Percentiles rank a stretch among this genome's conserved stretches.
These are phyloP conservation scores for Hydrochoerus hydrochaeris DNA, from an alignment of 2,113 vertebrate genomes.

Conservation along the genomic window DNA sequence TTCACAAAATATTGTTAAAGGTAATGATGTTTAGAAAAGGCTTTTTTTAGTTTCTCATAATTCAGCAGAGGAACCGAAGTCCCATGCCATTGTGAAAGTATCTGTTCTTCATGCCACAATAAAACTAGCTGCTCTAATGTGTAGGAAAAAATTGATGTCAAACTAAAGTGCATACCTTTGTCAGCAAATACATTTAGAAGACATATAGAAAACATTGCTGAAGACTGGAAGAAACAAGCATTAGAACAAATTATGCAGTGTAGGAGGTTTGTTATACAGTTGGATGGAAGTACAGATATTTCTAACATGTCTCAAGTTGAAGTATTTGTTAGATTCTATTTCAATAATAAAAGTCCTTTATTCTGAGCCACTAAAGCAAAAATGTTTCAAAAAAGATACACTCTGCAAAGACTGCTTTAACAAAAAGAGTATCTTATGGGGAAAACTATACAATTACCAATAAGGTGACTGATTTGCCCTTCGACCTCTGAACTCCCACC, in stretches of 20 bases:
- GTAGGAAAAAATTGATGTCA: slow-evolving; percentile 54
- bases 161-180: slow-evolving; percentile 73
- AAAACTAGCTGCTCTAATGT: slow-evolving; percentile 55
- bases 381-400: slow-evolving; percentile 49
- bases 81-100: slow-evolving; percentile 13
- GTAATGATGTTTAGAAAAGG: slow-evolving; percentile 39
- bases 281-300: slow-evolving; percentile 71
- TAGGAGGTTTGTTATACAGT: slow-evolving; percentile 68
- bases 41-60: slow-evolving; percentile 37
- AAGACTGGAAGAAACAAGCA: slow-evolving; percentile 73
- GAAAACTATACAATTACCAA: background rate
- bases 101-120: slow-evolving; percentile 40
- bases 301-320: slow-evolving; percentile 67
- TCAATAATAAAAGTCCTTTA: slow-evolving; percentile 66
- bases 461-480: background rate
- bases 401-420: slow-evolving; percentile 57
- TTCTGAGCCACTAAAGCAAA: slow-evolving; percentile 58
- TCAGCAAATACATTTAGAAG: slow-evolving; percentile 78
- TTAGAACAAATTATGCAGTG: slow-evolving; percentile 78
- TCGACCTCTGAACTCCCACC: background rate
- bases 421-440: background rate
- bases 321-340: slow-evolving; percentile 68
- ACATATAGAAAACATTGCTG: slow-evolving; percentile 76
- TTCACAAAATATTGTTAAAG: slow-evolving; percentile 23
- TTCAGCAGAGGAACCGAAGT: slow-evolving; percentile 35